Base-by-base conservation (phyloP, 2,888 invertebrate genomes). In the Dascillus cervinus region DNA sequence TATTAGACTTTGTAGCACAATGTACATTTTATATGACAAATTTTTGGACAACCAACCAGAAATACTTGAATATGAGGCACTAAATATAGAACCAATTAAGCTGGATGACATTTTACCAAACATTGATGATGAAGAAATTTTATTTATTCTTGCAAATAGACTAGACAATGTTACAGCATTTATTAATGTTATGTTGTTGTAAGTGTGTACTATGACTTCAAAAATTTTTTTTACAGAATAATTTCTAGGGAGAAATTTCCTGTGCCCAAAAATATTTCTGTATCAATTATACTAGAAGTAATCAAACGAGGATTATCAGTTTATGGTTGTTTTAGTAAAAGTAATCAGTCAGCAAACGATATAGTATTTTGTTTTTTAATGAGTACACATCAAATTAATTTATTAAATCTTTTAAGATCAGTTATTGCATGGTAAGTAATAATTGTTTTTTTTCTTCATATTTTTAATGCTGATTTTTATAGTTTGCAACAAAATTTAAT, bases 401-500 rank as follows among this genome's bases (percentile, higher is more conserved):
- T 43, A 27, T 24, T 48, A 9, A 21, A 41, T 27, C 30, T 48
- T 11, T 25, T 48, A 11, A 26, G 39, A 22, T 38, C 44, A 21
- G 32, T 46, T 13, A 41, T 48, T 13, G 31, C 37, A 14, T 29
- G 40, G 43, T 47, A 43, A 32, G 25, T 17, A 24, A 19, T 9
- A 14, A 29, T 23, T 29, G 12, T 26, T 14, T 29, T 31, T 19
- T 26, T 13, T 23, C 6, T n/a, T 9, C 24, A 10, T 23, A 15
- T 32, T 8, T 28, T 13, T 24, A 17, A 30, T 22, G 15, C 9
- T 23, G 10, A 19, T 25, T 11, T 29, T 44, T 44, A 28, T 22
- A 46, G 46, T 17, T 37, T 41, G 17, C 34, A 38, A 21, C 24
- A 34, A 17, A 40, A 41, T 37, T 38, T 48, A 26, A 30, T 46